Conservation (phyloP, 2,797 vertebrate genomes). For the Pagetopsis macropterus region DNA sequence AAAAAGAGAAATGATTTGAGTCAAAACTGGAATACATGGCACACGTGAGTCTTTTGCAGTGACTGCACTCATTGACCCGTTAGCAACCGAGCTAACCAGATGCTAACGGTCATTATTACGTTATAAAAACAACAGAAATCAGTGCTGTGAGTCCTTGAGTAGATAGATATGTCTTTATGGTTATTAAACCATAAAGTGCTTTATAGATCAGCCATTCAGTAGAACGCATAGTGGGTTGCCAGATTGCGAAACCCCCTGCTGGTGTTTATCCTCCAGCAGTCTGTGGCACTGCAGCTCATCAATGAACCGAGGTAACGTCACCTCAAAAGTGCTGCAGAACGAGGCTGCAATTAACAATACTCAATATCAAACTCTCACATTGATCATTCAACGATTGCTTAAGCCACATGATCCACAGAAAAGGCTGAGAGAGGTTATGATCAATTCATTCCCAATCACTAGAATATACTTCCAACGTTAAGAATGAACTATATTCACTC, state of each 20-base stretch:
- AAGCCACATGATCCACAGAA: background rate
- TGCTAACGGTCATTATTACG: too few relatives aligned
- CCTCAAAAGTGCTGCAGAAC: background rate
- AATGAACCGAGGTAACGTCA: background rate
- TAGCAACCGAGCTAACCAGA: too few relatives aligned
- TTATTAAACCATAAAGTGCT: background rate
- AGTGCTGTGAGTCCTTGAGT: background rate
- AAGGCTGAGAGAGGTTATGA: too few relatives aligned
- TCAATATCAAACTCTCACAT: background rate
- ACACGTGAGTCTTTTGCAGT: too few relatives aligned
- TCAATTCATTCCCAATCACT: too few relatives aligned
- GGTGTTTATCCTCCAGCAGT: slow-evolving; percentile 4
- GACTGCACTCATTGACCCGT: too few relatives aligned
- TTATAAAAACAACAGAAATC: background rate
- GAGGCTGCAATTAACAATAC: background rate
- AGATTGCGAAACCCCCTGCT: slow-evolving; percentile 4
- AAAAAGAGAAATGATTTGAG: too few relatives aligned
- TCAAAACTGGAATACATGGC: too few relatives aligned
- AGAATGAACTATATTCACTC: too few relatives aligned
- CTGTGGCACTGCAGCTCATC: background rate
- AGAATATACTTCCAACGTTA: too few relatives aligned
- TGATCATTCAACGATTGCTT: background rate
- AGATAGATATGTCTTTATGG: background rate
- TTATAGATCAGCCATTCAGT: background rate
- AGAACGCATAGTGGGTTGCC: background rate